Evolutionary conservation across 2,888 invertebrate genomes (phyloP).

Genomic region (Lacanobia oleracea): DNA sequence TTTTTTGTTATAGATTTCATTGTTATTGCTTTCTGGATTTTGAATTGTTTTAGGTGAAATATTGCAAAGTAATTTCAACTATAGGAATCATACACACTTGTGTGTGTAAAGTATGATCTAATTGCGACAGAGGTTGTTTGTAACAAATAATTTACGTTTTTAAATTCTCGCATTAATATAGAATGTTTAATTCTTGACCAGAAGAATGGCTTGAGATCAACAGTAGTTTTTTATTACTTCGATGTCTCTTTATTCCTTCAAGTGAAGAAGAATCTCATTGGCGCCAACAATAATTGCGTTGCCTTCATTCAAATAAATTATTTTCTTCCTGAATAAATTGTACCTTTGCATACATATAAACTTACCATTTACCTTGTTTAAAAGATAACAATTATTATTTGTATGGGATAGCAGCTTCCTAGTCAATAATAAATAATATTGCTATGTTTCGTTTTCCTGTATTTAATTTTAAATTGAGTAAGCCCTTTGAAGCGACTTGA

Average conservation of each 20-base stretch:
- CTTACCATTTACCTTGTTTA: constrained; percentile 50
- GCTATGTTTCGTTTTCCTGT: constrained; percentile 38
- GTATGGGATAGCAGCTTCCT: constrained; percentile 43
- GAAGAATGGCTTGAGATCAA: neutral
- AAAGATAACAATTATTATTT: constrained; percentile 52
- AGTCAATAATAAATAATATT: constrained; percentile 50
- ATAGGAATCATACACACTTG: neutral
- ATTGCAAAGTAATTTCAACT: neutral
- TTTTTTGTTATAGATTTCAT: constrained; percentile 10
- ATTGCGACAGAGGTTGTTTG: neutral
- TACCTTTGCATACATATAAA: constrained; percentile 53
- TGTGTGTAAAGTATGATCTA: too few species aligned
- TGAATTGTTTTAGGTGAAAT: constrained; percentile 6
- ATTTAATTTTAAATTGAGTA: constrained; percentile 32
- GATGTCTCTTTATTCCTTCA: constrained; percentile 7
- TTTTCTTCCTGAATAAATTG: constrained; percentile 50
- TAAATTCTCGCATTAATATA: too few species aligned
- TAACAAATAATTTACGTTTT: neutral
- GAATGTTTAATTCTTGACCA: too few species aligned
- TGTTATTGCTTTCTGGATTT: constrained; percentile 22
- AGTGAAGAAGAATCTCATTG: constrained; percentile 10
- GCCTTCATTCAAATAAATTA: constrained; percentile 37
- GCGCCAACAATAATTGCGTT: constrained; percentile 16
- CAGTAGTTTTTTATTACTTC: neutral
- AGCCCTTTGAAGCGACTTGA: constrained; percentile 14